Percentiles rank a stretch among this genome's conserved stretches.
Evolutionary conservation across 2,888 invertebrate species (phyloP).

Genomic region (Oscheius myriophilus): DNA sequence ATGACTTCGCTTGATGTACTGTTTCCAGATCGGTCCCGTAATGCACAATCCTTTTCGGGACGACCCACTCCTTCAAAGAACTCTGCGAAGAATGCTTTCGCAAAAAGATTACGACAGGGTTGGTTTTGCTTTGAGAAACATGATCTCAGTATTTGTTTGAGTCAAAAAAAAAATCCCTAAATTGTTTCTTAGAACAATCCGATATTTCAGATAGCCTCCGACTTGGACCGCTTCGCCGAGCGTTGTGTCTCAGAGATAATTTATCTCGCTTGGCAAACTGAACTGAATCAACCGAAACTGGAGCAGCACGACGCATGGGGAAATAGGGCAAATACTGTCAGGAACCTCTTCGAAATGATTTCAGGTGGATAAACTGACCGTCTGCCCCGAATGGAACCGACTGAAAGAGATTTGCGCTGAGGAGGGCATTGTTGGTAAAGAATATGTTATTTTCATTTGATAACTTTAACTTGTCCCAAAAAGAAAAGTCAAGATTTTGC

Average conservation of each 20-base stretch:
- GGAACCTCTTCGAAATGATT: too few relatives aligned
- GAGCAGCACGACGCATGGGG: conserved; percentile 75
- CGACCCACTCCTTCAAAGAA: conserved; percentile 58
- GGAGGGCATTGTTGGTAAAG: conserved; percentile 74
- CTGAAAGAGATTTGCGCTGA: conserved; percentile 75
- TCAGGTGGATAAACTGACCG: conserved; percentile 73
- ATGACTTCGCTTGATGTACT: too few relatives aligned
- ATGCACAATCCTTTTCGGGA: conserved; percentile 62
- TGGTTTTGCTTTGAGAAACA: background rate
- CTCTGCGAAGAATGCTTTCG: conserved; percentile 50
- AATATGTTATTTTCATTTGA: too few relatives aligned
- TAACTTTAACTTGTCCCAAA: too few relatives aligned
- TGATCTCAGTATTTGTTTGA: too few relatives aligned
- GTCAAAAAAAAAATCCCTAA: too few relatives aligned
- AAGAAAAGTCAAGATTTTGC: too few relatives aligned
- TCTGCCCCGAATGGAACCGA: conserved; percentile 74
- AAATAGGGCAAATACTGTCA: conserved; percentile 71
- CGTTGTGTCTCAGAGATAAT: conserved; percentile 74
- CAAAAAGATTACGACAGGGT: conserved; percentile 44
- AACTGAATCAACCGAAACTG: conserved; percentile 73
- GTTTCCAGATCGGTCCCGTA: conserved; percentile 35
- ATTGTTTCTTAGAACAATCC: too few relatives aligned
- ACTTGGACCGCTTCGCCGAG: conserved; percentile 74
- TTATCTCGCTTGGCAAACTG: conserved; percentile 64
- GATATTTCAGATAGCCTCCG: conserved; percentile 58